Conservation (phyloP, 2,113 vertebrate genomes). For the Lutjanus erythropterus region DNA sequence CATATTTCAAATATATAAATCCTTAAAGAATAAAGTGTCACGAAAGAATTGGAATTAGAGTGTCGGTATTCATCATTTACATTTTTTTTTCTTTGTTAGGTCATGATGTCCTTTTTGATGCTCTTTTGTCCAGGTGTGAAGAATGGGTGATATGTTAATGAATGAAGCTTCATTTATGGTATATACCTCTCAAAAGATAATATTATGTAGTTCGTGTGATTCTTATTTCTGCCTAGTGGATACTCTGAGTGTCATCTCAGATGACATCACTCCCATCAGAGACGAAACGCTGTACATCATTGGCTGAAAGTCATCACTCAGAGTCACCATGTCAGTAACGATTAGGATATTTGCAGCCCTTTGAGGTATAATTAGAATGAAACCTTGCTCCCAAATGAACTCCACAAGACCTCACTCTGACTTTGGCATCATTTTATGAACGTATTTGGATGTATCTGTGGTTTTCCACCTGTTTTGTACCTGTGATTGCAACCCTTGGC, state of each 20-base stretch:
- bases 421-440: constrained; percentile 1
- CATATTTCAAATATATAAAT: too few relatives aligned
- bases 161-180: neutral
- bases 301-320: constrained; percentile 42
- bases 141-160: neutral
- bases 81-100: too few relatives aligned
- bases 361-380: constrained; percentile 39
- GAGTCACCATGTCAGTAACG: constrained; percentile 44
- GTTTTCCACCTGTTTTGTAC: neutral
- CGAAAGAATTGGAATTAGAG: too few relatives aligned
- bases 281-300: neutral
- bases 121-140: too few relatives aligned
- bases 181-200: neutral
- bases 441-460: neutral
- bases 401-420: constrained; percentile 14
- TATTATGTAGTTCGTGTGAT: neutral
- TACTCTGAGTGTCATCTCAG: neutral
- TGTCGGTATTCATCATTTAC: too few relatives aligned
- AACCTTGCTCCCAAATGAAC: constrained; percentile 23
- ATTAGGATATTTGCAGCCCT: constrained; percentile 30
- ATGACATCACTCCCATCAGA: constrained; percentile 7
- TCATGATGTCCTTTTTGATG: too few relatives aligned
- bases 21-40: too few relatives aligned
- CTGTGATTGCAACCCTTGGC: neutral
- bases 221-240: neutral